Evolutionary conservation across 1,140 invertebrate species (phyloP), one percentile per base, ranked within the genome.

Genomic region (Zaprionus taronus): DNA sequence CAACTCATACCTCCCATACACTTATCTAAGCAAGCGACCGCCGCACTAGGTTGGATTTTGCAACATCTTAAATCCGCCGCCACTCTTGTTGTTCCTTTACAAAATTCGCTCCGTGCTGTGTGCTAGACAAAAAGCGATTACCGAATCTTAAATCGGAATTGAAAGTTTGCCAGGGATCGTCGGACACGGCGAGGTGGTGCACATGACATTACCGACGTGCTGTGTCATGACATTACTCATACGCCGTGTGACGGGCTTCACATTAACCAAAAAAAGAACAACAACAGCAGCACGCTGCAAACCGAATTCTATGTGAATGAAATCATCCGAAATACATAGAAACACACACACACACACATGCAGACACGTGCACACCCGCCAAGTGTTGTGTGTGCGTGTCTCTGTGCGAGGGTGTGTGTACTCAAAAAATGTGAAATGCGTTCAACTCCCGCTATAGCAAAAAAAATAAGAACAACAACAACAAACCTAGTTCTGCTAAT

Each of bases 401-500:
- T 57, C 28, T 63, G 26, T 67, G 64, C 57, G 31, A 38, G 20
- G 38, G 62, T 76, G 72, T 80, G 68, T 67, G 49, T 70, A 65
- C 58, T 85, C 58, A 72, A 83, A 72, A 83, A 87, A 75, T 83
- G 84, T 89, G 81, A 80, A 85, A 79, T 77, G 85, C 72, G 79
- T 90, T 80, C 85, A 72, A 75, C 72, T 74, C 69, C 60, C 69
- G 53, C 75, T 31, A 56, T 68, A 55, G 49, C 71, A 65, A 58
- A 62, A 77, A 44, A 77, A 44, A 24, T 15, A 55, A 56, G 1
- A 60, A 76, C 63, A 68, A 80, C 65, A 87, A 78, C 69, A 79
- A 61, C 49, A 68, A 64, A 61, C 28, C 63, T 55, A 61, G 60
- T 66, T 31, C 53, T 72, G 74, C 80, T 81, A 89, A 89, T 89